phyloP scores from a whole-genome alignment of 2,113 vertebrate genomes.

The Neolamprologus sp. region DNA sequence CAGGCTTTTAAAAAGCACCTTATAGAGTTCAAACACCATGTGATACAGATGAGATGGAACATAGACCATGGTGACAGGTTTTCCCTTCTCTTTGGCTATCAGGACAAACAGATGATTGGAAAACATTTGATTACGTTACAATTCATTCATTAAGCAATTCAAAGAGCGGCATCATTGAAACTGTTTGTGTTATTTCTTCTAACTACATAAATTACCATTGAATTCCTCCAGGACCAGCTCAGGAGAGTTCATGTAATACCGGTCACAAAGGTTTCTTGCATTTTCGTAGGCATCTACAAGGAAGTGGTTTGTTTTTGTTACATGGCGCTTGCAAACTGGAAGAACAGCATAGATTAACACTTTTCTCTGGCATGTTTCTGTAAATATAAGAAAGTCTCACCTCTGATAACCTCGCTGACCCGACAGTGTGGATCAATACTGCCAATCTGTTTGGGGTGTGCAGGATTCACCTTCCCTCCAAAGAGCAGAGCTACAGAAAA shows the following conservation, averaged over 20 bases:
- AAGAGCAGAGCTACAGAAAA: slow-evolving; percentile 82
- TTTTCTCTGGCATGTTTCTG: background rate
- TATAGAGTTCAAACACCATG: slow-evolving; percentile 99
- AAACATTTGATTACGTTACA: background rate
- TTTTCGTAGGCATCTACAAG: slow-evolving; percentile 91
- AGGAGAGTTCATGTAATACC: slow-evolving; percentile 95
- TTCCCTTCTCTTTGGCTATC: slow-evolving; percentile 80
- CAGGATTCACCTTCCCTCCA: slow-evolving; percentile 88
- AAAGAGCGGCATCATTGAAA: background rate
- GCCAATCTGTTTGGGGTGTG: slow-evolving; percentile 95
- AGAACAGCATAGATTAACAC: background rate
- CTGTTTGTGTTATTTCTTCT: background rate
- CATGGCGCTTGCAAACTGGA: background rate
- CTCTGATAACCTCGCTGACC: slow-evolving; percentile 88
- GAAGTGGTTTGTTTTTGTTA: background rate
- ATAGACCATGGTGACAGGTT: slow-evolving; percentile 87
- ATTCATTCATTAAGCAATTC: background rate
- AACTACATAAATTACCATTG: slow-evolving; percentile 72
- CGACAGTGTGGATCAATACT: slow-evolving; percentile 90
- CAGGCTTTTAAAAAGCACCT: slow-evolving; percentile 67
- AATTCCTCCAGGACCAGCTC: slow-evolving; percentile 86
- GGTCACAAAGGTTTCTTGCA: slow-evolving; percentile 90
- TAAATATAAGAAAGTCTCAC: slow-evolving; percentile 58
- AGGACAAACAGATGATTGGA: slow-evolving; percentile 13
- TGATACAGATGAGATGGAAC: slow-evolving; percentile 98